A percentile compares a stretch with the other conserved stretches of the same genome.
Evolutionary conservation across 1,140 invertebrate genomes (phyloP).

Genomic region (Diachasma alloeum): DNA sequence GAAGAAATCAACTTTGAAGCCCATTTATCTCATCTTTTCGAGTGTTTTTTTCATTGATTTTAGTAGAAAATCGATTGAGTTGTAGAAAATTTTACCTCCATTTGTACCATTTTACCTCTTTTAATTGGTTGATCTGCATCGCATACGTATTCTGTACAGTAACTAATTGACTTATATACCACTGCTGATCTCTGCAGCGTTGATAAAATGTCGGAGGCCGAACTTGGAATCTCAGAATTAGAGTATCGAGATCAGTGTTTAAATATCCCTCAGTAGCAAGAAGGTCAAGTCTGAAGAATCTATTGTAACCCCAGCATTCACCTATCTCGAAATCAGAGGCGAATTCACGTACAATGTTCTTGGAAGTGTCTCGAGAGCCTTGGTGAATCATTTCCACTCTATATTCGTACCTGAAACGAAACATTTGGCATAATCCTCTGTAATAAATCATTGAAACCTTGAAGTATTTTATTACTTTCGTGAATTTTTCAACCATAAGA

Average conservation of each 20-base stretch:
- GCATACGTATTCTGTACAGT: constrained; percentile 82
- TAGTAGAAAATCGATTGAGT: too few relatives aligned
- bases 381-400: constrained; percentile 96
- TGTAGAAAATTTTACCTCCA: too few relatives aligned
- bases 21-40: too few relatives aligned
- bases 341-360: constrained; percentile 92
- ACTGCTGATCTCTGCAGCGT: constrained; percentile 91
- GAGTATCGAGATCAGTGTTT: constrained; percentile 77
- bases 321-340: constrained; percentile 96
- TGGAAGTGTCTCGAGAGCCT: constrained; percentile 81
- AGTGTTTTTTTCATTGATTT: constrained; percentile 29
- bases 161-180: constrained; percentile 89
- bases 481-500: not conserved
- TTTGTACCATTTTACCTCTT: too few relatives aligned
- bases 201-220: constrained; percentile 93
- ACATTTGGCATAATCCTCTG: not conserved
- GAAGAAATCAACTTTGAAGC: too few relatives aligned
- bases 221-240: constrained; percentile 87
- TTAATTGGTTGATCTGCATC: constrained; percentile 84
- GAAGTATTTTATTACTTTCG: not conserved
- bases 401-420: constrained; percentile 83
- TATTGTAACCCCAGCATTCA: constrained; percentile 97
- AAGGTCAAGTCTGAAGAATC: constrained; percentile 91
- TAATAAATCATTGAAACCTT: not conserved
- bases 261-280: constrained; percentile 90